Evolutionary conservation across 1,140 invertebrate genomes (phyloP), one percentile per base, ranked within the genome.

Genomic region (Sycophila sp.): DNA sequence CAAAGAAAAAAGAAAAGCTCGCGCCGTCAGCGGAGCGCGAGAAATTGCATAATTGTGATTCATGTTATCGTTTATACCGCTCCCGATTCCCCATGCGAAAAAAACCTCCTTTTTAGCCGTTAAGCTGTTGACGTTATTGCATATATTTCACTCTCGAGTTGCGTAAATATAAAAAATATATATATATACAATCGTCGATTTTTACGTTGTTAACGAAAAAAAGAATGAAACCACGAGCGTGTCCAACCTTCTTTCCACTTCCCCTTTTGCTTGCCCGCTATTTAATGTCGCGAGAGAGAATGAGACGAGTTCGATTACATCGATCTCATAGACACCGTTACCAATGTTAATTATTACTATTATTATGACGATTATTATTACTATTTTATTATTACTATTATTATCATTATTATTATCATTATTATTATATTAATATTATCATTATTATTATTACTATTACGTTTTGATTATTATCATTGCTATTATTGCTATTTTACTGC

Each of bases 71-170:
- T 84, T 85, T 85, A 80, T 84, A 84, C 81, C 76, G 76, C 74
- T 75, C 83, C 80, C 76, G 63, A 77, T 80, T 78, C 75, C 81
- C 78, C 51, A 32, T 58, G 53, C 62, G 62, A 71, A n/a, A n/a
- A n/a, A n/a, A 65, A 71, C 19, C 77, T 77, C 78, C 75, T 78
- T 78, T 75, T 78, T 83, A 82, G 80, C 77, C 71, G 73, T 80
- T 84, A 86, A 86, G 80, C 81, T 86, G 84, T 85, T 86, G 82
- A 84, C 81, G 83, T 85, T 86, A 83, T 82, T 78, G 73, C 77
- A 82, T 77, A 79, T 78, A 80, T 79, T 80, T 77, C 78, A 78
- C 75, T 78, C 75, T 76, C 76, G 79, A 76, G 73, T 79, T 76
- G 72, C 68, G 69, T 71, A 71, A 65, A 59, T 71, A 65, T 49